Evolutionary conservation across 2,888 invertebrate genomes (phyloP).

Genomic region (Heteromurus nitidus): DNA sequence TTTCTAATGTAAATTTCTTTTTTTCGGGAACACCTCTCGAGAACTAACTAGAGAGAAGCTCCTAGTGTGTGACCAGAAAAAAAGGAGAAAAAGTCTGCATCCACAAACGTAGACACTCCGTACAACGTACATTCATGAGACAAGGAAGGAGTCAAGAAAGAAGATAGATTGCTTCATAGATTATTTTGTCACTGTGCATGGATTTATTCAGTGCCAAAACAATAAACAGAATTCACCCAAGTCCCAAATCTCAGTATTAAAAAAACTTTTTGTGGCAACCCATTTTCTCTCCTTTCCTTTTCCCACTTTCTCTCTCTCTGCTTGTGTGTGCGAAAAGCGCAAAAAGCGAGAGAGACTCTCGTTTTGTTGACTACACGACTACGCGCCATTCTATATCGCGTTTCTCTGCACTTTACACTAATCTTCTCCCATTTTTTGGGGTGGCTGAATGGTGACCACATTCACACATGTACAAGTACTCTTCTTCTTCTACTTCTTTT

Average conservation of each 20-base stretch:
- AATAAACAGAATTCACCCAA: constrained; percentile 47
- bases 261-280: constrained; percentile 3
- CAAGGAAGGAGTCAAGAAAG: constrained; percentile 48
- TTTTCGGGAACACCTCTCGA: constrained; percentile 9
- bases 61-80: background rate
- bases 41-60: background rate
- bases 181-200: constrained; percentile 67
- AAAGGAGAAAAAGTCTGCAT: constrained; percentile 14
- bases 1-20: constrained; percentile 11
- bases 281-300: background rate
- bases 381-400: too few species aligned
- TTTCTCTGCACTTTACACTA: background rate
- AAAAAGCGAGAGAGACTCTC: too few species aligned
- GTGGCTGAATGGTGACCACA: background rate
- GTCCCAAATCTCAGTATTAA: constrained; percentile 36
- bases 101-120: too few species aligned
- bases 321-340: too few species aligned
- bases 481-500: too few species aligned
- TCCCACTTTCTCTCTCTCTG: too few species aligned
- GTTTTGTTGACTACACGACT: too few species aligned
- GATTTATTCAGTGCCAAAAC: constrained; percentile 65
- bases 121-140: constrained; percentile 17
- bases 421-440: background rate
- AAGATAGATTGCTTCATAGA: constrained; percentile 66
- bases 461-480: background rate